phyloP scores from a whole-genome alignment of 2,797 vertebrate genomes.

The Syngnathus acus region DNA sequence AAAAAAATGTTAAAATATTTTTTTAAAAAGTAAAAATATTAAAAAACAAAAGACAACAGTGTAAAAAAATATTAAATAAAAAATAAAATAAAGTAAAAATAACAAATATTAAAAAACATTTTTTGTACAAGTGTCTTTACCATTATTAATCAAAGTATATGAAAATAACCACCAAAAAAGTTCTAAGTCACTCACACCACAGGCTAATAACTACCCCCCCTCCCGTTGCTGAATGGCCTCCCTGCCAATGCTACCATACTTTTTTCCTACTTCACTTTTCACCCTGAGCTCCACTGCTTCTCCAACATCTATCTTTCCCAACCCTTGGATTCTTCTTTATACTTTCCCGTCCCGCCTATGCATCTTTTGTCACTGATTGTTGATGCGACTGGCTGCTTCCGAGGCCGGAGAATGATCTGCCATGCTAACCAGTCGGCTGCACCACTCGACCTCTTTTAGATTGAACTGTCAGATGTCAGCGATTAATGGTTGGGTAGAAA shows the following conservation, averaged over 20 bases:
- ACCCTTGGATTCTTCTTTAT: slow-evolving; percentile 46
- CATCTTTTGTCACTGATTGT: slow-evolving; percentile 99
- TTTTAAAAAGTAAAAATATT: too few species aligned
- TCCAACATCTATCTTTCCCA: slow-evolving; percentile 32
- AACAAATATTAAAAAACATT: too few species aligned
- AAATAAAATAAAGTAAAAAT: too few species aligned
- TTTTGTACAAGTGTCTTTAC: slow-evolving; percentile 6
- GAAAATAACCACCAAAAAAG: slow-evolving; percentile 33
- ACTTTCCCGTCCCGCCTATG: slow-evolving; percentile 64
- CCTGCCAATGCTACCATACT: slow-evolving; percentile 9
- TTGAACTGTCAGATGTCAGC: slow-evolving; percentile 99
- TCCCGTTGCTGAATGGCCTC: slow-evolving; percentile 77
- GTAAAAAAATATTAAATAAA: too few species aligned
- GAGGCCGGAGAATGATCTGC: slow-evolving; percentile 97
- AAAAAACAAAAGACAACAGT: too few species aligned
- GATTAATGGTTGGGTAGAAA: slow-evolving; percentile 95
- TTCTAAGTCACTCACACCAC: slow-evolving; percentile 84
- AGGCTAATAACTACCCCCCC: slow-evolving; percentile 74
- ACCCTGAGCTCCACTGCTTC: slow-evolving; percentile 42
- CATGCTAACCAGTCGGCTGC: slow-evolving; percentile 76
- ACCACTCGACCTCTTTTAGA: slow-evolving; percentile 78
- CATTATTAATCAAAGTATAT: not conserved
- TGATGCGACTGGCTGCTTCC: slow-evolving; percentile 99
- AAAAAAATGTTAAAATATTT: too few species aligned
- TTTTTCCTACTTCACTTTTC: slow-evolving; percentile 57